A percentile compares a stretch with the other conserved stretches of the same genome.
These are phyloP conservation scores for Neria commutata DNA, from an alignment of 2,888 invertebrate species.

Conservation along the genomic window DNA sequence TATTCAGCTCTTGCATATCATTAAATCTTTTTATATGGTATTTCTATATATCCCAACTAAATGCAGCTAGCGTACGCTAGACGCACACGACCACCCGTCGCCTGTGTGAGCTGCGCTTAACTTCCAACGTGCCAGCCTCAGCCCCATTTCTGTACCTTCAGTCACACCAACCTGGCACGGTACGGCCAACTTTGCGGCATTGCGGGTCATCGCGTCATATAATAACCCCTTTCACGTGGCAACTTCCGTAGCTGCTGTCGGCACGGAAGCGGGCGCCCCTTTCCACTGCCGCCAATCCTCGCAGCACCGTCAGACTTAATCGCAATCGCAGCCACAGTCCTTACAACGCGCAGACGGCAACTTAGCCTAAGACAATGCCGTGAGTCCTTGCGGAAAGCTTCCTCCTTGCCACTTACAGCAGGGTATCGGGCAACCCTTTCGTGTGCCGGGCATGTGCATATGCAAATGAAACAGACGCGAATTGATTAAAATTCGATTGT, in stretches of 20 bases:
- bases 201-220: conserved; percentile 51
- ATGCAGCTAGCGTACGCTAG: not conserved
- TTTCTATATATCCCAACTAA: too few species aligned
- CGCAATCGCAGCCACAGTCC: not conserved
- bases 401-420: not conserved
- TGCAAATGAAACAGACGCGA: conserved; percentile 47
- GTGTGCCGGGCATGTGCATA: conserved; percentile 2
- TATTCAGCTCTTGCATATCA: conserved; percentile 7
- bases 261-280: not conserved
- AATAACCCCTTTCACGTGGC: conserved; percentile 39
- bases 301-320: conserved; percentile 20
- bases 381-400: not conserved
- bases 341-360: not conserved
- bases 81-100: conserved; percentile 4
- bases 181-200: conserved; percentile 34
- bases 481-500: conserved; percentile 62
- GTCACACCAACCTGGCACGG: too few species aligned
- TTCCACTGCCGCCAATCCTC: conserved; percentile 13
- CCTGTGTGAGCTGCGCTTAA: too few species aligned
- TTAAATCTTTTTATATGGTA: not conserved
- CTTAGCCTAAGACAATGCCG: not conserved
- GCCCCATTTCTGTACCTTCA: too few species aligned
- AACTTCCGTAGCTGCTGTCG: conserved; percentile 15
- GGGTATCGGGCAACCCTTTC: not conserved
- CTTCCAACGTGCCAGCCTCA: too few species aligned